Conservation (phyloP, 2,888 invertebrate genomes). For the Euphydryas editha region DNA sequence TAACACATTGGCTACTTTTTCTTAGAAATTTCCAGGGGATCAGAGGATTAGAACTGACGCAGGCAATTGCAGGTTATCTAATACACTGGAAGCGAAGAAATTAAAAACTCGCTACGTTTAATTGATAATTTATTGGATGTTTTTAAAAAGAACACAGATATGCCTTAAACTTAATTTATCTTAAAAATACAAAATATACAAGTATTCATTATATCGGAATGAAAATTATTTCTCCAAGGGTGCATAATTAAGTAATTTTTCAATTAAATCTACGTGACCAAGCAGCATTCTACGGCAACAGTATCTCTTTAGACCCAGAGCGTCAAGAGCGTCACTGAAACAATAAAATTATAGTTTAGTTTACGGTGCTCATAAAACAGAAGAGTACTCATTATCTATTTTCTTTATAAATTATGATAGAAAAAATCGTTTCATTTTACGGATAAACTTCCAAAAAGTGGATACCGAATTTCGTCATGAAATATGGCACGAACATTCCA, state of each 20-base stretch:
- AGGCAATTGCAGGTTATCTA: no score
- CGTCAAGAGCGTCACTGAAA: slow-evolving; percentile 97
- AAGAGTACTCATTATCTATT: not conserved
- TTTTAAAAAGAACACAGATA: not conserved
- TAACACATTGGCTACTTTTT: no score
- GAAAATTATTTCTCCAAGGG: slow-evolving; percentile 94
- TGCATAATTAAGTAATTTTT: slow-evolving; percentile 99
- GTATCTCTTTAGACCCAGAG: slow-evolving; percentile 96
- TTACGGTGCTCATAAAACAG: no score
- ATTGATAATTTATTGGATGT: not conserved
- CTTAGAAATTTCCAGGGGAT: no score
- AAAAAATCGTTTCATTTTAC: not conserved
- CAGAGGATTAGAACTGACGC: no score
- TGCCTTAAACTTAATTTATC: slow-evolving; percentile 4
- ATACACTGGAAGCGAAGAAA: no score
- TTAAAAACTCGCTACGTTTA: not conserved
- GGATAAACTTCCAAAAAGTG: no score
- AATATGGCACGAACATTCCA: no score
- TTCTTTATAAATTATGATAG: not conserved
- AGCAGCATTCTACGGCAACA: slow-evolving; percentile 99
- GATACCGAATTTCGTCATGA: no score
- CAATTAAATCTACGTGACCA: slow-evolving; percentile 99
- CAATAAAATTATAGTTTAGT: slow-evolving; percentile 10
- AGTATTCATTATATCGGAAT: slow-evolving; percentile 6
- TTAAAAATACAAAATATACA: slow-evolving; percentile 11